These are phyloP conservation scores for Synergus laeviventris DNA, from an alignment of 2,888 invertebrate species.

Conservation along the genomic window DNA sequence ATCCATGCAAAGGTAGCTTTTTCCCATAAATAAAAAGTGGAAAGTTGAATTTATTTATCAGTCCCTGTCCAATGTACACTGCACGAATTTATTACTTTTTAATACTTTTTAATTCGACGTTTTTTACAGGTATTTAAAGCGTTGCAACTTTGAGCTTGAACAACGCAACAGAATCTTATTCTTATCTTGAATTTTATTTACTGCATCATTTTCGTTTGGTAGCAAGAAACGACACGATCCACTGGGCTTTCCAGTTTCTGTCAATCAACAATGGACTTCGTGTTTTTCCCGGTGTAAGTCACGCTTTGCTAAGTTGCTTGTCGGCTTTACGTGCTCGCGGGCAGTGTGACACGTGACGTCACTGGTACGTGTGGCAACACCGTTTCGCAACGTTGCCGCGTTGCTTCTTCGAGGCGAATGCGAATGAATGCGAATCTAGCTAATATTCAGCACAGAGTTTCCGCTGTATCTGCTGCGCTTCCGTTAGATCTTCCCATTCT, in stretches of 20 bases:
- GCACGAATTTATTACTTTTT: too few relatives aligned
- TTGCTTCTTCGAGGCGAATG: constrained; percentile 39
- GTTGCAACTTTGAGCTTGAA: not conserved
- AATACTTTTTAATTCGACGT: not conserved
- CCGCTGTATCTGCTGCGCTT: not conserved
- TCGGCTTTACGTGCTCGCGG: constrained; percentile 45
- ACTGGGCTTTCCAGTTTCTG: constrained; percentile 44
- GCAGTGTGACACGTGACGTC: constrained; percentile 48
- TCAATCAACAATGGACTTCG: constrained; percentile 40
- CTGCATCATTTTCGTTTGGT: constrained; percentile 27
- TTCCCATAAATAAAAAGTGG: not conserved
- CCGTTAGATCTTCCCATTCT: not conserved
- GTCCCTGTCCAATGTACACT: too few relatives aligned
- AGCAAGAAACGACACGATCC: constrained; percentile 49
- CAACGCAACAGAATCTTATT: not conserved
- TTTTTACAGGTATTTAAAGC: too few relatives aligned
- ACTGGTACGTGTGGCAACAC: constrained; percentile 50
- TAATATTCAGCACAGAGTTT: not conserved
- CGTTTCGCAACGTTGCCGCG: constrained; percentile 48
- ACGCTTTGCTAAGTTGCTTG: constrained; percentile 49
- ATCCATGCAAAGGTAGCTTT: not conserved
- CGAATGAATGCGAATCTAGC: too few relatives aligned
- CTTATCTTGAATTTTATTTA: not conserved
- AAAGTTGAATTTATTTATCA: not conserved
- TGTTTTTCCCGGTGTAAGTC: constrained; percentile 47